These are phyloP conservation scores for Melieria picta DNA, from an alignment of 2,888 invertebrate species.

Conservation along the genomic window DNA sequence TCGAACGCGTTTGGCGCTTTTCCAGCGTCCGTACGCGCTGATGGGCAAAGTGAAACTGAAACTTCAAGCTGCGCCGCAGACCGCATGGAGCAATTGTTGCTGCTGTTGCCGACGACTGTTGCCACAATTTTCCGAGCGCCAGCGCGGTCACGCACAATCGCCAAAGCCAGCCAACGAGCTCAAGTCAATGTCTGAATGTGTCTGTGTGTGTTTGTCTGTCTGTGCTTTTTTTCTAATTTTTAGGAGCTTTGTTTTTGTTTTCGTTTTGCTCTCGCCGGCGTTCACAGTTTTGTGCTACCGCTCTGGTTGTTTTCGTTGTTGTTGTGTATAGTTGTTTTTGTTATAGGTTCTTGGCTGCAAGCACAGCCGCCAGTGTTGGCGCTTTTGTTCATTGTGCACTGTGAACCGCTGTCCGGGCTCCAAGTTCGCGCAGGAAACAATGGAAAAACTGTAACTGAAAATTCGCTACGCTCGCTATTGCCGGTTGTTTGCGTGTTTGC, in stretches of 20 bases:
- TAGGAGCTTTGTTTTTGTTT: neutral
- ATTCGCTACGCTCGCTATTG: constrained; percentile 20
- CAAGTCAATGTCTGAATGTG: too few relatives aligned
- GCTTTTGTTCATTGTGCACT: neutral
- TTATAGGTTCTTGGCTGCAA: neutral
- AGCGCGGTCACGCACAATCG: neutral
- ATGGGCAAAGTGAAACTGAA: constrained; percentile 50
- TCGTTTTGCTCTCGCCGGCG: neutral
- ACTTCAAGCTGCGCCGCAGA: constrained; percentile 35
- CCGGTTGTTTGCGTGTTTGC: neutral
- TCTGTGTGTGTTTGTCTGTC: too few relatives aligned
- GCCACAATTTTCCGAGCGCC: neutral
- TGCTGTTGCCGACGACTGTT: constrained; percentile 2
- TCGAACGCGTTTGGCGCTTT: neutral
- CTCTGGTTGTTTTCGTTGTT: constrained; percentile 6
- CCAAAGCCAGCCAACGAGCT: neutral
- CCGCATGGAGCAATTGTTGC: neutral
- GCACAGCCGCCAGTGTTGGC: neutral
- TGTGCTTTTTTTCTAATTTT: neutral
- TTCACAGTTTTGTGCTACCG: neutral
- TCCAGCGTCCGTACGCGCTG: constrained; percentile 43
- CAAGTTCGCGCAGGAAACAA: constrained; percentile 22
- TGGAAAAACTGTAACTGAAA: constrained; percentile 38
- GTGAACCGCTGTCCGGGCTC: neutral
- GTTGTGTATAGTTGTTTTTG: constrained; percentile 7